Conservation (phyloP, 2,888 invertebrate species). For the Diaprepes abbreviatus region DNA sequence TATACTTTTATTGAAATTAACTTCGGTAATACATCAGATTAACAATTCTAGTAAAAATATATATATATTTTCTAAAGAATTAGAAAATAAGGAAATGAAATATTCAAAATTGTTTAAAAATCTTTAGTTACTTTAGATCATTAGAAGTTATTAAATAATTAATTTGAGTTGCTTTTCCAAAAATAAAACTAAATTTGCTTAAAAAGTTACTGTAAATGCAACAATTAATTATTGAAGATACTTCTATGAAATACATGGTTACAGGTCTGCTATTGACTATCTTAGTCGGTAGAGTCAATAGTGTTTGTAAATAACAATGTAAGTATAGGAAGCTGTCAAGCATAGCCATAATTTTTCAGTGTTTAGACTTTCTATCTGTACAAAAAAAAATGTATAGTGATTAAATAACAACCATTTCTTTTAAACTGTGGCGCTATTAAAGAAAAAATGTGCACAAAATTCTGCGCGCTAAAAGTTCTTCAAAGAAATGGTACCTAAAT, state of each 20-base stretch:
- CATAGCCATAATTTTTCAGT: not conserved
- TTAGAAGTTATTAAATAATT: too few species aligned
- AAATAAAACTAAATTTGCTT: not conserved
- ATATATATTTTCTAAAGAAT: too few species aligned
- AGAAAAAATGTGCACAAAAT: not conserved
- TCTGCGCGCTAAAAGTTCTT: constrained; percentile 23
- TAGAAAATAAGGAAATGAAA: too few species aligned
- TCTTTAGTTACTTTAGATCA: too few species aligned
- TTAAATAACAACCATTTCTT: constrained; percentile 18
- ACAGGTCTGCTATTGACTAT: not conserved
- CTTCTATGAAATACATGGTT: not conserved
- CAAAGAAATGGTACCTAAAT: constrained; percentile 28
- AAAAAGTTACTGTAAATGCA: not conserved
- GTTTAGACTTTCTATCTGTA: constrained; percentile 13
- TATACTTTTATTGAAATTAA: too few species aligned
- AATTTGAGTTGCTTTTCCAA: too few species aligned
- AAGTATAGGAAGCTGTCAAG: not conserved
- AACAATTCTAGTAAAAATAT: too few species aligned
- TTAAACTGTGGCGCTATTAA: constrained; percentile 18
- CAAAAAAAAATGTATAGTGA: constrained; percentile 10
- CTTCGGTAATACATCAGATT: too few species aligned
- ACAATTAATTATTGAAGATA: not conserved
- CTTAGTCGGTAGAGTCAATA: not conserved
- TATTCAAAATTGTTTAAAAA: too few species aligned
- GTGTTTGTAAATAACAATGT: not conserved